These are phyloP conservation scores for Sinohyriopsis cumingii DNA, from an alignment of 2,888 invertebrate species.

Conservation along the genomic window DNA sequence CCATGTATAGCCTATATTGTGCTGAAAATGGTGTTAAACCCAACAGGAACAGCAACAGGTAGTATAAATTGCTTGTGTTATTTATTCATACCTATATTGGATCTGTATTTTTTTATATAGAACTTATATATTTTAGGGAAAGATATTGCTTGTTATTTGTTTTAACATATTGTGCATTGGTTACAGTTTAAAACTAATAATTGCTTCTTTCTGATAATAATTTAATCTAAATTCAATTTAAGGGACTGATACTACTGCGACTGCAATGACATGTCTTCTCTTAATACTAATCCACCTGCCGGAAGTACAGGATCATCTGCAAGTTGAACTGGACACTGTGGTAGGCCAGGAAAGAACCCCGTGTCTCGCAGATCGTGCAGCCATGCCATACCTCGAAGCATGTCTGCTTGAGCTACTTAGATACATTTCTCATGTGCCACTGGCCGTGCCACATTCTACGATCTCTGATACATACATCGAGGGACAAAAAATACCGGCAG, in stretches of 20 bases:
- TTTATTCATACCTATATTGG: too few species aligned
- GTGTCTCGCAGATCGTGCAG: slow-evolving; percentile 34
- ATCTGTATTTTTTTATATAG: too few species aligned
- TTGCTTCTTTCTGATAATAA: slow-evolving; percentile 1
- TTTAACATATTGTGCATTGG: neutral
- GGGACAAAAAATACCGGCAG: slow-evolving; percentile 44
- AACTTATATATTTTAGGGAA: too few species aligned
- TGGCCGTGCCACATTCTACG: slow-evolving; percentile 58
- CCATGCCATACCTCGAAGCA: slow-evolving; percentile 37
- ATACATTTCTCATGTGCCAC: slow-evolving; percentile 55
- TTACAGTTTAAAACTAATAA: slow-evolving; percentile 1
- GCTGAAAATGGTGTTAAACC: too few species aligned
- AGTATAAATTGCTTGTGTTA: too few species aligned
- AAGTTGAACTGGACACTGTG: slow-evolving; percentile 46
- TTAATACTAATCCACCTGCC: slow-evolving; percentile 53
- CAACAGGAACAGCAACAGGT: too few species aligned
- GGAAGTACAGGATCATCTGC: slow-evolving; percentile 51
- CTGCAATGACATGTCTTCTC: slow-evolving; percentile 57
- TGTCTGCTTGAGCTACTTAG: slow-evolving; percentile 37
- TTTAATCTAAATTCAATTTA: slow-evolving; percentile 3
- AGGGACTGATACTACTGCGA: slow-evolving; percentile 66
- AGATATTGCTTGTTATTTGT: too few species aligned
- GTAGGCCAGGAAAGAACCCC: slow-evolving; percentile 33
- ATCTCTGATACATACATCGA: slow-evolving; percentile 45
- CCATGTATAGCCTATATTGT: too few species aligned